Conservation (phyloP, 1,140 invertebrate genomes). For the Aphidius ervi region DNA sequence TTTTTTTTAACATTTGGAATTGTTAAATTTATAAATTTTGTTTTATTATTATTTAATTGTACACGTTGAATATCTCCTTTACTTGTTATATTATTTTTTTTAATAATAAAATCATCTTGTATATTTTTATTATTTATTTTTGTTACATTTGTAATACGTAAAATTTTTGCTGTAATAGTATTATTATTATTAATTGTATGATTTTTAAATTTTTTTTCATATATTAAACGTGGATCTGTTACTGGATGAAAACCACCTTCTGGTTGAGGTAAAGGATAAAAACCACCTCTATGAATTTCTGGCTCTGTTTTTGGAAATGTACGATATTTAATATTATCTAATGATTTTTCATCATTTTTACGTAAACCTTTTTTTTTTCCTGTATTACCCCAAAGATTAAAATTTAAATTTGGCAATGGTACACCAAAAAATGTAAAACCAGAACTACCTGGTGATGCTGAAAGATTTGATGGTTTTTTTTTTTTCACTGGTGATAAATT, state of each 20-base stretch:
- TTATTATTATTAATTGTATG: conserved; percentile 6
- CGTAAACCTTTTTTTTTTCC: conserved; percentile 54
- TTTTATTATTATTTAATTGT: not conserved
- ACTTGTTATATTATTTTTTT: conserved; percentile 14
- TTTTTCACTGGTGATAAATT: conserved; percentile 23
- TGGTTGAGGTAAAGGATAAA: conserved; percentile 66
- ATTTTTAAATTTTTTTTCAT: conserved; percentile 19
- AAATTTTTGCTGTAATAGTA: conserved; percentile 15
- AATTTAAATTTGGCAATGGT: conserved; percentile 69
- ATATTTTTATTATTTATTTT: conserved; percentile 3
- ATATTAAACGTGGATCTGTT: conserved; percentile 49
- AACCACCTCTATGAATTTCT: conserved; percentile 67
- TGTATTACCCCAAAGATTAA: conserved; percentile 59
- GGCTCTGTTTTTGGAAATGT: conserved; percentile 56
- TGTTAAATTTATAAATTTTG: not conserved
- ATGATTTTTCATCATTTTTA: conserved; percentile 40
- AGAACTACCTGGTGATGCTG: conserved; percentile 48
- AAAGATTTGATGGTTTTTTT: conserved; percentile 30
- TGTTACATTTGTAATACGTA: conserved; percentile 13
- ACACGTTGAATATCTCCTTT: not conserved
- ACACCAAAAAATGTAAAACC: conserved; percentile 81
- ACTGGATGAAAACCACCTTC: conserved; percentile 70
- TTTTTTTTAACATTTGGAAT: not conserved
- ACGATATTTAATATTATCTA: conserved; percentile 37
- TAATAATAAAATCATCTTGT: not conserved